Evolutionary conservation across 2,888 invertebrate genomes (phyloP).

Genomic region (Chaetoderma sp.): DNA sequence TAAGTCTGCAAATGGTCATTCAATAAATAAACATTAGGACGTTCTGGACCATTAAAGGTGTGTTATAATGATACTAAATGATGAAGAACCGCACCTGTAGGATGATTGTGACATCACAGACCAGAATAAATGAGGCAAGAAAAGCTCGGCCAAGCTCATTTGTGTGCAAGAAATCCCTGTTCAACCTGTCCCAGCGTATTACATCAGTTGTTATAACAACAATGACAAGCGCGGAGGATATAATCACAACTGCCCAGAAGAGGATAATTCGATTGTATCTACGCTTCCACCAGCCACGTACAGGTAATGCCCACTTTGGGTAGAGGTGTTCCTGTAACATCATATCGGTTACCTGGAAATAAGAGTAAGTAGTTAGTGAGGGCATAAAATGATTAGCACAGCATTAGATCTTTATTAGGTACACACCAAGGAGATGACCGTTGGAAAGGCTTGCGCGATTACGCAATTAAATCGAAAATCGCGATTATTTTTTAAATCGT

Average conservation of each 20-base stretch:
- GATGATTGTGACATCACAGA: conserved; percentile 72
- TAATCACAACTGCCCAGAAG: conserved; percentile 71
- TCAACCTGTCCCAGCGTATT: conserved; percentile 72
- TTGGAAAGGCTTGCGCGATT: too few relatives aligned
- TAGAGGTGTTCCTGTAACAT: conserved; percentile 73
- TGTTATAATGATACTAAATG: too few relatives aligned
- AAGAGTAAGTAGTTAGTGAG: too few relatives aligned
- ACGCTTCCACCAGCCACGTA: conserved; percentile 68
- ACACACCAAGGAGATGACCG: too few relatives aligned
- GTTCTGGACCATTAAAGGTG: too few relatives aligned
- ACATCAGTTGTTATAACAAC: conserved; percentile 71
- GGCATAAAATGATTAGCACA: too few relatives aligned
- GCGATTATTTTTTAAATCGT: too few relatives aligned
- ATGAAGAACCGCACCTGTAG: conserved; percentile 72
- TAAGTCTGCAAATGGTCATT: too few relatives aligned
- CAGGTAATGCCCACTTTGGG: conserved; percentile 70
- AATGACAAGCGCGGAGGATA: conserved; percentile 69
- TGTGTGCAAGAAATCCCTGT: conserved; percentile 71
- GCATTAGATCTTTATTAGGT: too few relatives aligned
- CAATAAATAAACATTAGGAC: too few relatives aligned
- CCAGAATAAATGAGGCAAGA: conserved; percentile 72
- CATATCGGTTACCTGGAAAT: conserved; percentile 71
- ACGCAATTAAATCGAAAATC: too few relatives aligned
- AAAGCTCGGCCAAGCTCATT: conserved; percentile 72
- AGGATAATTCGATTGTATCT: conserved; percentile 70